Base-by-base conservation (phyloP, 2,797 vertebrate genomes). In the Sebastes wilsoni region DNA sequence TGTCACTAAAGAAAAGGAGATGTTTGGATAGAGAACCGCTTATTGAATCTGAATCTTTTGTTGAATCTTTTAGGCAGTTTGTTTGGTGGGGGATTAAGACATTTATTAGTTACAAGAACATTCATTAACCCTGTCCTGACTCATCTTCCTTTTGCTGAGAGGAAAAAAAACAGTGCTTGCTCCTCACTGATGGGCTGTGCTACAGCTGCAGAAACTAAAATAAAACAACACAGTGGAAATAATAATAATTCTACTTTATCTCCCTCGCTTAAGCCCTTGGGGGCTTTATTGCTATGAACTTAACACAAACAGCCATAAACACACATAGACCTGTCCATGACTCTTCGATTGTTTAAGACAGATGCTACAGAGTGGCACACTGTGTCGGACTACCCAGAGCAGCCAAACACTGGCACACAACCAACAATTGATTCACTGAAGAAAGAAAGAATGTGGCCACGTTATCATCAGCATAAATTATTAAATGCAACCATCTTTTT, bases 401-500 rank as follows among this genome's bases (percentile, higher is more conserved):
- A 55, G 66, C 22, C 8, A 20, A 61, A 30, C 7, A 13, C 55
- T 72, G 68, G 30, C 52, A 79, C 30, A 65, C 9, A 70, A 60
- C 20, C 68, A 73, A 79, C 67, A 74, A 72, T 8, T 13, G 2
- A 73, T 65, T 59, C 16, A 46, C 13, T 22, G 13, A 67, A n/a
- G 27, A 34, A 68, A 18, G 34, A 12, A 70, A 38, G 16, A 81
- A 75, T 64, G 18, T n/a, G 9, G 64, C 38, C 52, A 30, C 34
- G 12, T 4, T 7, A 42, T 72, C 30, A 75, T 49, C 23, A 72
- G 25, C 67, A 54, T 61, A 42, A 70, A 79, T 80, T 60, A 84
- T 76, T 72, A 42, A 81, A 79, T 18, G 27, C 34, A 66, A 46
- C 59, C 52, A 74, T 46, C 20, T 36, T 84, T 77, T 73, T 81